Conservation (phyloP, 2,888 invertebrate genomes). For the Orchesella flavescens region DNA sequence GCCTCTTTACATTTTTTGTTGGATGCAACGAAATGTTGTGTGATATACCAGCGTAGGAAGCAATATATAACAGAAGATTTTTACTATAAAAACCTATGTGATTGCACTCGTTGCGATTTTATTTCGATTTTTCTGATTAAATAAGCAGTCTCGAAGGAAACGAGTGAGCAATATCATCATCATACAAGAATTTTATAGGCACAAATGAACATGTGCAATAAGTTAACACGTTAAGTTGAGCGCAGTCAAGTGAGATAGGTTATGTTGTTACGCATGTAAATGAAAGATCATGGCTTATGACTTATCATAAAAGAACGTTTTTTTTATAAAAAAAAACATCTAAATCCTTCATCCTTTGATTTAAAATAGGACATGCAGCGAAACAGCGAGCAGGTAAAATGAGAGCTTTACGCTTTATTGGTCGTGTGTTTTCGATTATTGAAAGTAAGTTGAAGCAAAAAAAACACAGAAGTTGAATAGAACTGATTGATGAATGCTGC, state of each 20-base stretch:
- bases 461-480: not conserved
- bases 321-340: not conserved
- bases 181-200: no score
- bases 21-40: no score
- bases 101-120: no score
- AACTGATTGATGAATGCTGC: not conserved
- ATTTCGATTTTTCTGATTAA: no score
- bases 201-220: no score
- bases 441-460: not conserved
- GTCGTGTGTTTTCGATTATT: constrained; percentile 9
- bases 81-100: no score
- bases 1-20: no score
- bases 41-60: no score
- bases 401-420: constrained; percentile 54
- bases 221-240: not conserved
- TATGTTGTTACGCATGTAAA: not conserved
- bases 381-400: constrained; percentile 2
- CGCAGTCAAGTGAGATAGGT: constrained; percentile 11
- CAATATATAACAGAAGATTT: no score
- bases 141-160: no score
- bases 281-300: not conserved
- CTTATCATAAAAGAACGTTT: not conserved
- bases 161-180: no score
- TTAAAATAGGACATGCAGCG: constrained; percentile 9
- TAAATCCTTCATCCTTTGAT: not conserved